Percentiles rank a stretch among this genome's conserved stretches.
phyloP scores from a whole-genome alignment of 2,888 invertebrate genomes.

The Plagodis pulveraria region DNA sequence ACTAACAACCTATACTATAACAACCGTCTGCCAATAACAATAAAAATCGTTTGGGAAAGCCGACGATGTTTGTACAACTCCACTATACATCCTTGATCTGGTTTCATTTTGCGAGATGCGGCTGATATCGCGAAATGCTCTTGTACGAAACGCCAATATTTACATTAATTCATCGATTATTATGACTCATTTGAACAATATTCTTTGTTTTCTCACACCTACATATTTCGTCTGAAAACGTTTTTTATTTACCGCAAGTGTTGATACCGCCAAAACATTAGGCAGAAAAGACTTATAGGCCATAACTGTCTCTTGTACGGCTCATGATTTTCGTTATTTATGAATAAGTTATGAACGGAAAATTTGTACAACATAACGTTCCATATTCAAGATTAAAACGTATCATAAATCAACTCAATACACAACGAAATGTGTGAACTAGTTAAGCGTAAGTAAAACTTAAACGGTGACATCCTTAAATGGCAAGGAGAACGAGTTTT shows the following conservation, averaged over 20 bases:
- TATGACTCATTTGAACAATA: constrained; percentile 22
- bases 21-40: constrained; percentile 51
- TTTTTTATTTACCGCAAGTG: constrained; percentile 28
- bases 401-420: constrained; percentile 27
- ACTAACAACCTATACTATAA: constrained; percentile 29
- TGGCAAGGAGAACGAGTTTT: constrained; percentile 42
- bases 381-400: constrained; percentile 17
- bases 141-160: constrained; percentile 27
- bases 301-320: constrained; percentile 21
- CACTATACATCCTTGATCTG: constrained; percentile 63
- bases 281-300: constrained; percentile 10
- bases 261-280: constrained; percentile 28
- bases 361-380: constrained; percentile 16
- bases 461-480: constrained; percentile 45
- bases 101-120: constrained; percentile 47
- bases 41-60: constrained; percentile 58
- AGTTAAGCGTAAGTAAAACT: constrained; percentile 4
- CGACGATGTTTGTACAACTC: constrained; percentile 44
- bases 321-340: constrained; percentile 24
- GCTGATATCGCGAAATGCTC: constrained; percentile 33
- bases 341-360: constrained; percentile 18
- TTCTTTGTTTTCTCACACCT: constrained; percentile 24
- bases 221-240: constrained; percentile 14
- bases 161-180: constrained; percentile 28
- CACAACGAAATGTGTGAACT: background rate